phyloP scores from a whole-genome alignment of 2,888 invertebrate species.

The Poecilobothrus nobilitatus region DNA sequence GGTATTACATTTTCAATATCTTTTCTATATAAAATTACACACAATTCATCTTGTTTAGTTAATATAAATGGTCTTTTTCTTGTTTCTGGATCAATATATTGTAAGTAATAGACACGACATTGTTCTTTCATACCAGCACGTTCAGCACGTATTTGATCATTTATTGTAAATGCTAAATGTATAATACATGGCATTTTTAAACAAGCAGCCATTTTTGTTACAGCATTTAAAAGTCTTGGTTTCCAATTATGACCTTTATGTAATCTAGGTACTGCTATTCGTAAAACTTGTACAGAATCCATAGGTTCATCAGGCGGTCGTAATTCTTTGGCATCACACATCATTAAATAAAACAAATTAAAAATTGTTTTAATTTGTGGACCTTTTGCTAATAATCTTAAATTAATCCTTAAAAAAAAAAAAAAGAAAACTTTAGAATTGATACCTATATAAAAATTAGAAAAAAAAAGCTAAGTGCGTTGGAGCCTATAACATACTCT shows the following conservation, averaged over 20 bases:
- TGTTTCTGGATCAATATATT: not conserved
- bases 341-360: no score
- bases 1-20: not conserved
- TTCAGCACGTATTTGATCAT: not conserved
- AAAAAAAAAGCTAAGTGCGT: no score
- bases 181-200: not conserved
- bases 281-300: not conserved
- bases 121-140: slow-evolving; percentile 2
- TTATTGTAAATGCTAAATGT: not conserved
- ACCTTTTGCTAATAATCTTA: not conserved
- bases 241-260: not conserved
- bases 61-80: not conserved
- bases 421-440: not conserved
- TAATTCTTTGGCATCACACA: no score
- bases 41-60: not conserved
- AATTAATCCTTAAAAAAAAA: not conserved
- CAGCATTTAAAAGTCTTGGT: not conserved
- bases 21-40: not conserved
- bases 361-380: no score
- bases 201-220: not conserved
- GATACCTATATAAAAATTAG: no score
- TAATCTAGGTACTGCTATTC: not conserved
- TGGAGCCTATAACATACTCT: no score
- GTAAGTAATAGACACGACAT: not conserved
- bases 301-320: no score